Conservation (phyloP, 2,113 vertebrate genomes). For the Physeter macrocephalus region DNA sequence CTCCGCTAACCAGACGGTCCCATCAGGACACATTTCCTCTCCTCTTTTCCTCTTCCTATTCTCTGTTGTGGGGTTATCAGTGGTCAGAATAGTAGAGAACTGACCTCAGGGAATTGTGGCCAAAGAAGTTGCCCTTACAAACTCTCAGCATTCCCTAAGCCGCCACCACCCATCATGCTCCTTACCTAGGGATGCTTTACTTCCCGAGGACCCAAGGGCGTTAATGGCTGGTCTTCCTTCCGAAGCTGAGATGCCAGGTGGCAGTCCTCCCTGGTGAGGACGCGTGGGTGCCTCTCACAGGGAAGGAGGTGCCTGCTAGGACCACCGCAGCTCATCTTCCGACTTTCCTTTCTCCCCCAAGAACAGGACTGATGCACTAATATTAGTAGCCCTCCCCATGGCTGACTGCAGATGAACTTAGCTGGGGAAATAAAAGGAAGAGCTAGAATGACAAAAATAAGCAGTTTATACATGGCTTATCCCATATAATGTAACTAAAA, state of each 20-base stretch:
- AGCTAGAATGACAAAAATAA: not conserved
- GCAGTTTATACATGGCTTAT: not conserved
- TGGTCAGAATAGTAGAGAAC: not conserved
- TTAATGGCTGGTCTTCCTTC: not conserved
- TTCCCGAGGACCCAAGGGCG: not conserved
- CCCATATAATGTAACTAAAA: not conserved
- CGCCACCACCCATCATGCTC: fast-evolving
- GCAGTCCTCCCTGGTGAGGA: fast-evolving
- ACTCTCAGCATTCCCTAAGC: fast-evolving
- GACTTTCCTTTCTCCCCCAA: not conserved
- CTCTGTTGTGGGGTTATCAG: not conserved
- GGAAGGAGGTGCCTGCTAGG: fast-evolving
- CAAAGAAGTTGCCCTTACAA: not conserved
- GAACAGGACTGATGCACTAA: not conserved
- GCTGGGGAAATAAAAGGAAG: not conserved
- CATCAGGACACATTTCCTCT: not conserved
- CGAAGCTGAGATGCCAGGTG: not conserved
- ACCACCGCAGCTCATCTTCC: fast-evolving
- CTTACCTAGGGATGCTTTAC: too few relatives aligned
- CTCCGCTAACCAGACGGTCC: fast-evolving
- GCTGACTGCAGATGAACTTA: not conserved
- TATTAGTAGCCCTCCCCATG: not conserved
- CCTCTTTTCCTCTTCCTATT: not conserved
- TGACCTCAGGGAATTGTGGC: fast-evolving
- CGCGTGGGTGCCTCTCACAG: fast-evolving